Evolutionary conservation across 2,888 invertebrate genomes (phyloP), one percentile per base, ranked within the genome.

Genomic region (Lucinisca nassula): DNA sequence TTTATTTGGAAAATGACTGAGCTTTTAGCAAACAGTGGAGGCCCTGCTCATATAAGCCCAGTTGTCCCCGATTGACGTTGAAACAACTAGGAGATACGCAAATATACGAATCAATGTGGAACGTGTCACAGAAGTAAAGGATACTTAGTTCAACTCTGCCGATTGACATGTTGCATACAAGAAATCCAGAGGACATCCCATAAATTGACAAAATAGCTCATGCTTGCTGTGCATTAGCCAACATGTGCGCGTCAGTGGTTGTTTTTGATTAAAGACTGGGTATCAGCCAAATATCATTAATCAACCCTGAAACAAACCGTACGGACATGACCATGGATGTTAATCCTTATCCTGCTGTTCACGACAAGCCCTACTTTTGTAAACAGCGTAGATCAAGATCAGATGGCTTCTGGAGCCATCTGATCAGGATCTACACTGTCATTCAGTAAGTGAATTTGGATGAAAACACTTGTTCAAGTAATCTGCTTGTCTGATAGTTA

Each of bases 31-130:
- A n/a, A n/a, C n/a, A n/a, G n/a, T n/a, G n/a, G n/a, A n/a, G n/a
- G n/a, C n/a, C n/a, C n/a, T n/a, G n/a, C n/a, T n/a, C n/a, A n/a
- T n/a, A n/a, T n/a, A n/a, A n/a, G n/a, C 30, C 30, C 90, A 92
- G 72, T 74, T 91, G n/a, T 67, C 81, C 12, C 75, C 90, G 27
- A 27, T 77, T 10, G 90, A 90, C 38, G 61, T 91, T 17, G 92
- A 90, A 79, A 51, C 73, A 27, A 85, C 89, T 1, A 79, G 91
- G 27, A 83, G 79, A 73, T 55, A 91, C 30, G 90, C 90, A n/a
- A 74, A 88, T 80, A 74, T 87, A 6, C 17, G 90, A 45, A 91
- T 91, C 24, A 88, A 90, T 86, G 90, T 92, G 1, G 92, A 91
- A 75, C n/a, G 87, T 1, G 90, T 92, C 0, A 32, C 81, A 91